Conservation (phyloP, 2,797 vertebrate species). For the Clarias fuscus region DNA sequence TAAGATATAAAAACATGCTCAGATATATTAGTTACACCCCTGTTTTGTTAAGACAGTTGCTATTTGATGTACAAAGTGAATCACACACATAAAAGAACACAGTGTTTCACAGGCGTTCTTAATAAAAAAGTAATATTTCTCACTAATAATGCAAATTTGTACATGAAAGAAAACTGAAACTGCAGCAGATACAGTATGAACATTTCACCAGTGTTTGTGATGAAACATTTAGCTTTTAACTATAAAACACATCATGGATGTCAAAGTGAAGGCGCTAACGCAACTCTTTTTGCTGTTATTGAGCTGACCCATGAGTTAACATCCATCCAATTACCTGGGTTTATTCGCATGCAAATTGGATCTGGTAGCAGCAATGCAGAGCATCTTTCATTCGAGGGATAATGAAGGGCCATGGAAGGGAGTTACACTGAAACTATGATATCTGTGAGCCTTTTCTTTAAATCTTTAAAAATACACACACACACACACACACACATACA, state of each 20-base stretch:
- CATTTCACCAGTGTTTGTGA: slow-evolving; percentile 19
- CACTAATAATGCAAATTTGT: slow-evolving; percentile 36
- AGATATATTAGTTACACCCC: slow-evolving; percentile 70
- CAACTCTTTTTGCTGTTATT: slow-evolving; percentile 57
- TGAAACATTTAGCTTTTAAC: slow-evolving; percentile 34
- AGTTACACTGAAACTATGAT: slow-evolving; percentile 31
- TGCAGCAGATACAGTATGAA: slow-evolving; percentile 23
- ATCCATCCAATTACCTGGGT: slow-evolving; percentile 57
- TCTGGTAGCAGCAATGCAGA: slow-evolving; percentile 27
- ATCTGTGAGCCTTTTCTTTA: slow-evolving; percentile 7
- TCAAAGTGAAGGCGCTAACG: slow-evolving; percentile 60
- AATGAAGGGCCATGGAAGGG: slow-evolving; percentile 44
- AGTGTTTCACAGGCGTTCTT: slow-evolving; percentile 1
- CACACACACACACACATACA: background rate
- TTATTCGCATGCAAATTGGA: slow-evolving; percentile 63
- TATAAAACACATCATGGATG: slow-evolving; percentile 37
- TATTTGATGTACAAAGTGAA: slow-evolving; percentile 62
- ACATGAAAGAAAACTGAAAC: slow-evolving; percentile 37
- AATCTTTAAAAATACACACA: background rate
- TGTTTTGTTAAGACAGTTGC: slow-evolving; percentile 70
- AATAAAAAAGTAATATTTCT: slow-evolving; percentile 24
- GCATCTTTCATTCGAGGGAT: slow-evolving; percentile 42
- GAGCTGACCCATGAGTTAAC: slow-evolving; percentile 57
- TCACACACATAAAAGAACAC: slow-evolving; percentile 40
- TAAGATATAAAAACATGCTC: background rate